Conservation (phyloP, 2,888 invertebrate genomes). For the Pasiphila rectangulata region DNA sequence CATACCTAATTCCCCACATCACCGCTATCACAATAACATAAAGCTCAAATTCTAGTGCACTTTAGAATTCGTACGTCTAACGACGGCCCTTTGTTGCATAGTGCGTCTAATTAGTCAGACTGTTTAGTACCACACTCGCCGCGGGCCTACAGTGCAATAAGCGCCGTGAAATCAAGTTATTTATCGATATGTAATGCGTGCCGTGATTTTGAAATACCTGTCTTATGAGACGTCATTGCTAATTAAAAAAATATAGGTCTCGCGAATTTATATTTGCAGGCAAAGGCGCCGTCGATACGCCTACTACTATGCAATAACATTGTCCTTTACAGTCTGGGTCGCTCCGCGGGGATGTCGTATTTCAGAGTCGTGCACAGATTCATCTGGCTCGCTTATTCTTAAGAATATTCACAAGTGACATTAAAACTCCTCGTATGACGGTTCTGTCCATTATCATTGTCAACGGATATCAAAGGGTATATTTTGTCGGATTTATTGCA, state of each 20-base stretch:
- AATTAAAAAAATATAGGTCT: slow-evolving; percentile 20
- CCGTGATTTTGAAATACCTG: slow-evolving; percentile 30
- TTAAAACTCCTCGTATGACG: slow-evolving; percentile 68
- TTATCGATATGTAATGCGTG: slow-evolving; percentile 53
- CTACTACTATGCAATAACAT: slow-evolving; percentile 61
- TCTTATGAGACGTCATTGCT: slow-evolving; percentile 15
- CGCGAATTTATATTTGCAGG: slow-evolving; percentile 47
- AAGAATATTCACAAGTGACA: slow-evolving; percentile 66
- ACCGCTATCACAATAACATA: slow-evolving; percentile 44
- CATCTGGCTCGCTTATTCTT: slow-evolving; percentile 68
- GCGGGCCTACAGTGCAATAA: slow-evolving; percentile 56
- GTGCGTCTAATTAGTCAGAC: slow-evolving; percentile 79
- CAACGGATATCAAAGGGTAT: slow-evolving; percentile 62
- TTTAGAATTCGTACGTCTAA: slow-evolving; percentile 41
- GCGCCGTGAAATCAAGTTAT: slow-evolving; percentile 68
- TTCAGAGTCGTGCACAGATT: slow-evolving; percentile 75
- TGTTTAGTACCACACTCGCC: slow-evolving; percentile 72
- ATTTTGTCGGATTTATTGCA: slow-evolving; percentile 64
- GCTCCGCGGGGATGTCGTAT: slow-evolving; percentile 63
- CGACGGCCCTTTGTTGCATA: slow-evolving; percentile 70
- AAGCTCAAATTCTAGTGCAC: slow-evolving; percentile 40
- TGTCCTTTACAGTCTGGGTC: slow-evolving; percentile 46
- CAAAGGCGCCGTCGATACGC: slow-evolving; percentile 62
- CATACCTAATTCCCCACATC: slow-evolving; percentile 42
- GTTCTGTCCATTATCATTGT: slow-evolving; percentile 64